Percentiles rank a stretch among this genome's conserved stretches.
These are phyloP conservation scores for Megamerina dolium DNA, from an alignment of 2,888 invertebrate genomes.

Conservation along the genomic window DNA sequence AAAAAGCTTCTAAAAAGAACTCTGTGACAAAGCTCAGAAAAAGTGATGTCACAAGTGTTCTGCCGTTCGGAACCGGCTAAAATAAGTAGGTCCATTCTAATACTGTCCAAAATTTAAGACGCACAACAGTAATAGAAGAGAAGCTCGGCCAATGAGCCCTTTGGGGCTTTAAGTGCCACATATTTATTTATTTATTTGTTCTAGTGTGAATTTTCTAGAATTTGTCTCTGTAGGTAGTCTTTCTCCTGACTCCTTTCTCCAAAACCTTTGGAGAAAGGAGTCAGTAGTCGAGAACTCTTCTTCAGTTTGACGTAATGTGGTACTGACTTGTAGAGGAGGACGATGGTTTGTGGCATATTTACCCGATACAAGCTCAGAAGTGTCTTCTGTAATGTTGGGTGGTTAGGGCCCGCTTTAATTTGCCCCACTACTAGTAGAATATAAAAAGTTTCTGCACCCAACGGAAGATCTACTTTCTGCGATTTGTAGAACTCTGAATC, in stretches of 20 bases:
- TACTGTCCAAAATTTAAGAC: too few species aligned
- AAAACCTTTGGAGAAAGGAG: constrained; percentile 12
- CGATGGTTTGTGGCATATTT: constrained; percentile 8
- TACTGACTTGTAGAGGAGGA: neutral
- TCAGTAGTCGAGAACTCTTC: constrained; percentile 5
- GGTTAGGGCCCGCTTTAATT: constrained; percentile 9
- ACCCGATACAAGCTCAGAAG: constrained; percentile 13
- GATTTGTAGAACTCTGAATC: constrained; percentile 15
- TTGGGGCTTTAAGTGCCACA: too few species aligned
- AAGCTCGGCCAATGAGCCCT: too few species aligned
- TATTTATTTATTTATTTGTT: too few species aligned
- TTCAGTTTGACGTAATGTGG: neutral
- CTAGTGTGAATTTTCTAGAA: constrained; percentile 8
- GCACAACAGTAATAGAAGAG: too few species aligned
- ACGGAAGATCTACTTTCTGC: constrained; percentile 7
- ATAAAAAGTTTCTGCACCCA: constrained; percentile 13
- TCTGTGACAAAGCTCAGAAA: too few species aligned
- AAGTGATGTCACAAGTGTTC: too few species aligned
- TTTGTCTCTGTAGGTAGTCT: constrained; percentile 11
- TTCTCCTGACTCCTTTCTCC: constrained; percentile 14
- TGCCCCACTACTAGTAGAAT: constrained; percentile 10
- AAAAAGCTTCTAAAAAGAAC: too few species aligned
- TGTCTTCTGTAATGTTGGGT: constrained; percentile 14
- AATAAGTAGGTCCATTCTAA: too few species aligned
- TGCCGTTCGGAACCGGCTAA: too few species aligned